These are phyloP conservation scores for Brachyptera putata DNA, from an alignment of 2,888 invertebrate species.

Conservation along the genomic window DNA sequence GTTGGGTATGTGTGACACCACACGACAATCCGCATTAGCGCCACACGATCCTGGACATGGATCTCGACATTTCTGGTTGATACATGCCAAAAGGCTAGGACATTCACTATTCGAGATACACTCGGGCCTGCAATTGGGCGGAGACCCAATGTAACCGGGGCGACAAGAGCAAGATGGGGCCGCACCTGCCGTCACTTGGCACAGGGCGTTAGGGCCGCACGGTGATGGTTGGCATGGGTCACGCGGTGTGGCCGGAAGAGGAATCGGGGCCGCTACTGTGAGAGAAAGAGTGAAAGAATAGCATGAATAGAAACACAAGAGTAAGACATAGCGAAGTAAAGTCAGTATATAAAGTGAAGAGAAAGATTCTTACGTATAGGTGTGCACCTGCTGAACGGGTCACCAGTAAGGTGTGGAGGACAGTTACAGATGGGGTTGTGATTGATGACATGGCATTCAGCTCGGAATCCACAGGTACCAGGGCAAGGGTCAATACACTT, in stretches of 20 bases:
- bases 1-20: constrained; percentile 42
- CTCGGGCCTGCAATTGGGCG: constrained; percentile 49
- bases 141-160: constrained; percentile 46
- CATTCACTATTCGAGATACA: constrained; percentile 48
- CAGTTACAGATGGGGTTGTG: constrained; percentile 86
- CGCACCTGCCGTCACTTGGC: constrained; percentile 50
- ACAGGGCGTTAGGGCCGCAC: constrained; percentile 53
- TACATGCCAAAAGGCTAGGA: constrained; percentile 43
- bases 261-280: not conserved
- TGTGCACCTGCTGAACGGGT: constrained; percentile 73
- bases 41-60: constrained; percentile 50
- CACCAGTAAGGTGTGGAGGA: constrained; percentile 67
- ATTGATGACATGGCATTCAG: constrained; percentile 76
- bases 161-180: constrained; percentile 53
- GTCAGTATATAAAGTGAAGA: not conserved
- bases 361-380: constrained; percentile 57
- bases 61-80: constrained; percentile 44
- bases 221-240: constrained; percentile 38
- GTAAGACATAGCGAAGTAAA: constrained; percentile 20
- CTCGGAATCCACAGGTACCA: constrained; percentile 77
- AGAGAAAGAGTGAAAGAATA: no score
- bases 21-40: constrained; percentile 40
- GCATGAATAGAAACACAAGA: constrained; percentile 20
- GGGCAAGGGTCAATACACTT: constrained; percentile 79
- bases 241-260: not conserved